These are phyloP conservation scores for Nephila pilipes DNA, from an alignment of 1,140 invertebrate genomes.

Conservation along the genomic window DNA sequence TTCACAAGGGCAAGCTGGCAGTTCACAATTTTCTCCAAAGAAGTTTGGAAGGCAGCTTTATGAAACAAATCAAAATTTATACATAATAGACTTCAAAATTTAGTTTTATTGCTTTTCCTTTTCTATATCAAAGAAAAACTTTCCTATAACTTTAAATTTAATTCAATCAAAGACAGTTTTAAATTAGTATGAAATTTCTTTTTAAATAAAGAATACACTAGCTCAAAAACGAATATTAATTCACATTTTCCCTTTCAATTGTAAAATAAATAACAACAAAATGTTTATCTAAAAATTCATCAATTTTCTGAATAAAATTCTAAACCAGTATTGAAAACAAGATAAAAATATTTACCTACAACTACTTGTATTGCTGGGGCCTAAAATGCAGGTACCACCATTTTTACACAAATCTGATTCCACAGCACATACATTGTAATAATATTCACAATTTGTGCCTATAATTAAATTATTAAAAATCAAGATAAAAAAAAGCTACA, in stretches of 20 bases:
- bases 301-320: background rate
- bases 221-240: too few species aligned
- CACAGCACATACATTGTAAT: constrained; percentile 63
- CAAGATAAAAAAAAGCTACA: too few species aligned
- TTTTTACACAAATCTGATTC: constrained; percentile 90
- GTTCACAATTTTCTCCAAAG: constrained; percentile 74
- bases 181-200: too few species aligned
- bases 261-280: too few species aligned
- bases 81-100: background rate
- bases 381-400: constrained; percentile 89
- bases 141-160: background rate
- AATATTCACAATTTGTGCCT: constrained; percentile 69
- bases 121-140: background rate
- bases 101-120: background rate
- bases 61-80: background rate
- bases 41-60: constrained; percentile 66
- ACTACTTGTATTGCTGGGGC: constrained; percentile 60
- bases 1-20: constrained; percentile 66
- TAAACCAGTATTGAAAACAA: background rate
- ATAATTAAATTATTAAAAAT: background rate
- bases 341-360: constrained; percentile 54
- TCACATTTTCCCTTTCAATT: too few species aligned
- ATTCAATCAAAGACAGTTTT: background rate
- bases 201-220: background rate
- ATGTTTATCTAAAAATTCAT: too few species aligned